Evolutionary conservation across 92 coral and sea anemone species (phyloP), one percentile per base, ranked within the genome.

Genomic region (Phymanthus crucifer): DNA sequence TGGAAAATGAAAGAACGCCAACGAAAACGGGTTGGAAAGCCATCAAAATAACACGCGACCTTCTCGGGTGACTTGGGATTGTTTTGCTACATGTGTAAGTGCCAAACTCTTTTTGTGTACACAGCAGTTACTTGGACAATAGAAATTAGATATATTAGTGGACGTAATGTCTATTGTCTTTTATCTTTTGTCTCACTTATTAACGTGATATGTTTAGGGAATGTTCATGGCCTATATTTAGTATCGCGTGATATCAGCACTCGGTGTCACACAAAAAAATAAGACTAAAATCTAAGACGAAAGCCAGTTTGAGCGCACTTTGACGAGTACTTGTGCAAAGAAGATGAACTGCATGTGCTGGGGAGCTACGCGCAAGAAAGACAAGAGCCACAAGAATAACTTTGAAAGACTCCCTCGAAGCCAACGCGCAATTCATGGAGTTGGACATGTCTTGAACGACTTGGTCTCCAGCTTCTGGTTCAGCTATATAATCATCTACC

Each of bases 371-470:
- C 14, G 4, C 9, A 72, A 37, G 12, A 27, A 26, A 21, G 34
- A 19, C 26, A 47, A 45, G 13, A 11, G 23, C 7, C 64, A 32
- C 4, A 36, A 31, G 26, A 33, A 81, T 11, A 10, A 43, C 18
- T 6, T 43, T 17, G 85, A 80, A 4, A 70, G 46, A 31, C 66
- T 87, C 23, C 85, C 91, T 1, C 4, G 74, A 6, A 45, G 67
- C 2, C 91, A 88, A 5, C 82, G 79, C 68, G 70, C 80, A 29
- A 79, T 88, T 16, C 83, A 67, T 23, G 87, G 87, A 43, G 71
- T 84, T 47, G 91, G 91, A 32, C 91, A 88, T 56, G 85, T 88
- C 58, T 80, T 88, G 73, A 88, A 88, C 79, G 91, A 88, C 40
- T 78, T 88, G 29, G 83, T 70, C 11, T 76, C 85, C 3, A 75